Percentiles rank a stretch among this genome's conserved stretches.
phyloP scores from a whole-genome alignment of 2,113 vertebrate species.

The Tychaedon coryphoeus region DNA sequence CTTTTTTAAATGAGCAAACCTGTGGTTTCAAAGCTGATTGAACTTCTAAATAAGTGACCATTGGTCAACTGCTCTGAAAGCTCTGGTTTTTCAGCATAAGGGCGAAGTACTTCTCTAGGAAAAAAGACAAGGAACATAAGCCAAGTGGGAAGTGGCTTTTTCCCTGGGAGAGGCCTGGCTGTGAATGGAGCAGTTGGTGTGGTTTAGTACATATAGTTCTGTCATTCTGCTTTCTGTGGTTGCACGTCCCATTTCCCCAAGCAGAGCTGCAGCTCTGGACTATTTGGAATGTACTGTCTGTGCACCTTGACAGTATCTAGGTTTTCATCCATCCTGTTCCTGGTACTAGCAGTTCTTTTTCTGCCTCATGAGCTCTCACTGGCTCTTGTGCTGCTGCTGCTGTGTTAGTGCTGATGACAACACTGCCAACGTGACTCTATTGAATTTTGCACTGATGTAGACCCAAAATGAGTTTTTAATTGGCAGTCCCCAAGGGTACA shows the following conservation, averaged over 20 bases:
- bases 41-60: background rate
- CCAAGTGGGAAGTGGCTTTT: background rate
- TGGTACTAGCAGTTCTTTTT: background rate
- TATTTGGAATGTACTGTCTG: background rate
- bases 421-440: background rate
- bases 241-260: background rate
- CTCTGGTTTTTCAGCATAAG: background rate
- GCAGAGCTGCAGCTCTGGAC: background rate
- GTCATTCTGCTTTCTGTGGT: background rate
- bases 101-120: background rate
- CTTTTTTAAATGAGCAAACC: background rate
- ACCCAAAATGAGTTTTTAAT: constrained; percentile 9
- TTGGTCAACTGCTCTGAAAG: background rate
- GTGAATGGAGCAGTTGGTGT: background rate
- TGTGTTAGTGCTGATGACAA: background rate
- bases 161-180: background rate
- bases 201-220: background rate
- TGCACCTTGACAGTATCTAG: background rate
- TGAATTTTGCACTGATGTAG: background rate
- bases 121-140: background rate
- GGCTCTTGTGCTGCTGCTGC: background rate
- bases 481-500: background rate
- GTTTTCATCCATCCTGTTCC: background rate
- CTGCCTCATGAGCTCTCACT: background rate
- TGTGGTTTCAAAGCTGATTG: background rate